A percentile compares a stretch with the other conserved stretches of the same genome.
phyloP scores from a whole-genome alignment of 2,888 invertebrate species.

The Bombylius discolor region DNA sequence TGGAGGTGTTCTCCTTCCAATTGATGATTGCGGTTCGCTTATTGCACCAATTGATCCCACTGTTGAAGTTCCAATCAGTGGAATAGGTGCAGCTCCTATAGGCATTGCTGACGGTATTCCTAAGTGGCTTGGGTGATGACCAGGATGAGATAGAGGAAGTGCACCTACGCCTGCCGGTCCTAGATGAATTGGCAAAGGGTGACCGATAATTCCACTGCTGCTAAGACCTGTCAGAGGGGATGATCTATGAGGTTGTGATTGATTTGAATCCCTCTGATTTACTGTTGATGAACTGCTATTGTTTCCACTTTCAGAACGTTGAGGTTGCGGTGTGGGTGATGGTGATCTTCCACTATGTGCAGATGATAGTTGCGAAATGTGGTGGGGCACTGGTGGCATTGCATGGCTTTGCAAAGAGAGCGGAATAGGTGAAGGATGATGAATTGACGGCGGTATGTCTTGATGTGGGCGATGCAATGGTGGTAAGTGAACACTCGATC shows the following conservation, averaged over 20 bases:
- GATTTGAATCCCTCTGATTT: conserved; percentile 8
- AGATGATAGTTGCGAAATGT: neutral
- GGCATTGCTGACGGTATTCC: conserved; percentile 28
- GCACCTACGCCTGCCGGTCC: conserved; percentile 29
- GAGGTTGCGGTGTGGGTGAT: conserved; percentile 25
- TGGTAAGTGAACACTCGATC: conserved; percentile 20
- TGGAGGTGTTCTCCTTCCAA: conserved; percentile 30
- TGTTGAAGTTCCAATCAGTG: conserved; percentile 19
- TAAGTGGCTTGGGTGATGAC: conserved; percentile 30
- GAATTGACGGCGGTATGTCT: conserved; percentile 31
- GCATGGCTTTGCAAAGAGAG: conserved; percentile 29
- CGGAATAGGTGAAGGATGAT: conserved; percentile 35
- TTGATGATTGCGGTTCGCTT: conserved; percentile 18
- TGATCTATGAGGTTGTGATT: conserved; percentile 24
- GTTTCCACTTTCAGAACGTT: conserved; percentile 23
- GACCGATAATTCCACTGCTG: conserved; percentile 28
- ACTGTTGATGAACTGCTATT: conserved; percentile 8
- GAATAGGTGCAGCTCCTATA: conserved; percentile 23
- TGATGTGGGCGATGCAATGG: conserved; percentile 34
- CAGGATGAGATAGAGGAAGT: conserved; percentile 14
- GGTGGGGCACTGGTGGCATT: conserved; percentile 13
- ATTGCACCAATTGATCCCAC: conserved; percentile 10
- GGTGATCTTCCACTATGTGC: conserved; percentile 17
- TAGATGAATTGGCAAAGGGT: conserved; percentile 33
- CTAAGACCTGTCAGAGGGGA: conserved; percentile 32